phyloP scores from a whole-genome alignment of 2,888 invertebrate species.

The Azorinus chamasolen region DNA sequence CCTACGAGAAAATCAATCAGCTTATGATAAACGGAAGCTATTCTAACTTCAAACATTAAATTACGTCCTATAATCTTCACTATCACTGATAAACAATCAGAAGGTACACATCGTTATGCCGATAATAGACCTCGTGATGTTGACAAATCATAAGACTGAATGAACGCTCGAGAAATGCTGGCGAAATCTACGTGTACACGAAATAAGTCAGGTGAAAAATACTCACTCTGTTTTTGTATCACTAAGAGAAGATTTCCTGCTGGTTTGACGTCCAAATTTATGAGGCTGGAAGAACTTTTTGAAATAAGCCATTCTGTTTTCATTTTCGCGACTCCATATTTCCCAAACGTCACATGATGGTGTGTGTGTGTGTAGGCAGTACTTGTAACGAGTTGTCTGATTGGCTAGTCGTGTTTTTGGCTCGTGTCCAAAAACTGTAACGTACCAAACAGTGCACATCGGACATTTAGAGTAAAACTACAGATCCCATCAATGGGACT shows the following conservation, averaged over 20 bases:
- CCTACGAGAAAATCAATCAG: no score
- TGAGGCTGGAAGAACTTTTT: conserved; percentile 47
- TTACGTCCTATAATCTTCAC: no score
- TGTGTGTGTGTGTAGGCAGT: conserved; percentile 4
- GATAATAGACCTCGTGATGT: conserved; percentile 12
- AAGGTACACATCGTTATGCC: neutral
- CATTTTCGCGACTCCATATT: conserved; percentile 52
- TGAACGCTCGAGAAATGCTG: neutral
- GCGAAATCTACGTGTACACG: neutral
- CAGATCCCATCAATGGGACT: no score
- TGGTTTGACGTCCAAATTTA: conserved; percentile 46
- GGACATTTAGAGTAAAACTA: no score
- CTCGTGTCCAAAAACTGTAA: no score
- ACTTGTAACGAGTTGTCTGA: no score
- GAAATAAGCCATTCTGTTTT: conserved; percentile 65
- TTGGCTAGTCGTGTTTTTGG: no score
- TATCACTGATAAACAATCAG: no score
- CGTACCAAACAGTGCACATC: no score
- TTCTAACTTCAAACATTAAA: no score
- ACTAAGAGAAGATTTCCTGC: conserved; percentile 29
- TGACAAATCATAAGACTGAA: neutral
- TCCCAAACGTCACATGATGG: conserved; percentile 56
- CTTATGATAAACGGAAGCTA: no score
- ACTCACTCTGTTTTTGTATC: conserved; percentile 56
- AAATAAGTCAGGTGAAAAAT: neutral